phyloP scores from a whole-genome alignment of 2,113 vertebrate genomes.

The Argyrosomus japonicus region DNA sequence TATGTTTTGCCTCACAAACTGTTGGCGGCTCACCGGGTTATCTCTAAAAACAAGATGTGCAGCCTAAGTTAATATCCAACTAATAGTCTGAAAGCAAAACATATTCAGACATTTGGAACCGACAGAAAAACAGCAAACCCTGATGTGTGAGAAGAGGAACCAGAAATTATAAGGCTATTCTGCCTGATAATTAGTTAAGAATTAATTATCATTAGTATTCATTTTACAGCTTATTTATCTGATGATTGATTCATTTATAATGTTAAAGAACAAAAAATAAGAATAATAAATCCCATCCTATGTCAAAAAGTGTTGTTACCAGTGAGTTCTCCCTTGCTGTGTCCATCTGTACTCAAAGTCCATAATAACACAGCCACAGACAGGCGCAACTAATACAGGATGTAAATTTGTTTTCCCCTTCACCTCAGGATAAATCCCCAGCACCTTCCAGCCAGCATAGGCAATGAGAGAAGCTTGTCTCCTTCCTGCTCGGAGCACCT shows the following conservation, averaged over 20 bases:
- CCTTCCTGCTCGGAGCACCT: conserved; percentile 66
- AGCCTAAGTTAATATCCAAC: background rate
- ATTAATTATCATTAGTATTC: background rate
- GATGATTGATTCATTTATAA: too few species aligned
- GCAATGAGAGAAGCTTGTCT: conserved; percentile 71
- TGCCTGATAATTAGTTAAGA: background rate
- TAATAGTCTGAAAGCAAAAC: background rate
- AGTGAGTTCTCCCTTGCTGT: conserved; percentile 32
- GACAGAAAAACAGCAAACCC: background rate
- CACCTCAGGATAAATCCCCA: conserved; percentile 68
- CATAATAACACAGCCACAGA: conserved; percentile 37
- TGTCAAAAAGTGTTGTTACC: conserved; percentile 14
- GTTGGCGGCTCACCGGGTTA: background rate
- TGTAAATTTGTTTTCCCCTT: conserved; percentile 71
- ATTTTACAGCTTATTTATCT: background rate
- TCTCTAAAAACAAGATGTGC: background rate
- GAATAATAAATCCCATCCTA: background rate
- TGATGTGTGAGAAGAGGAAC: background rate
- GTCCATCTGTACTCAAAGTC: conserved; percentile 48
- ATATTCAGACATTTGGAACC: background rate
- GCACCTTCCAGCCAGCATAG: conserved; percentile 74
- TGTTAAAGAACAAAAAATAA: background rate
- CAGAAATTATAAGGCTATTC: background rate
- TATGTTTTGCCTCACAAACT: background rate
- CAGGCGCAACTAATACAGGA: conserved; percentile 56